Evolutionary conservation across 1,140 invertebrate species (phyloP), one percentile per base, ranked within the genome.

Genomic region (Leptinotarsa undecemlineata): DNA sequence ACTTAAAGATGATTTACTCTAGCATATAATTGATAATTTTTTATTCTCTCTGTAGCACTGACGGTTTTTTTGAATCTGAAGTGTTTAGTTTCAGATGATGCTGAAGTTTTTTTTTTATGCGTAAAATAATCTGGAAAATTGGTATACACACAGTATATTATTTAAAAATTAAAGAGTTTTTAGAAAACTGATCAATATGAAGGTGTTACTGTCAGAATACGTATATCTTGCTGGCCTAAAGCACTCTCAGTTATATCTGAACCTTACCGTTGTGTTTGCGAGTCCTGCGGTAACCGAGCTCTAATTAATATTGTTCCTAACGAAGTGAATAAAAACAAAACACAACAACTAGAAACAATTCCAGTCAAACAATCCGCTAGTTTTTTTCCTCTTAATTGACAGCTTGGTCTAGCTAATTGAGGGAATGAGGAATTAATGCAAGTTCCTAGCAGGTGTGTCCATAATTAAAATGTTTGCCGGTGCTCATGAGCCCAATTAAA

Each of bases 361-460:
- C 33, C 0, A 17, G 21, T 26, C 21, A 67, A 67, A 57, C 15
- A 57, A 57, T 57, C 15, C 51, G 26, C 64, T 23, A 23, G 21
- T 23, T 67, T 33, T 66, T 66, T 67, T 67, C 33, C 64, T 23
- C 14, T 23, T 67, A 67, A 67, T 67, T 67, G 64, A 67, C 64
- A 67, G 64, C 64, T 23, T 6, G 6, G 33, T 23, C 64, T 26
- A n/a, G 26, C 64, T 67, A 67, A 67, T 67, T 67, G 64, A 67
- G 64, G 23, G 21, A 42, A 67, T 33, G 64, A 42, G 21, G 23
- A 67, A 67, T 67, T 67, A 67, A 67, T 67, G 64, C 64, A 42
- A 23, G 61, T 17, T 67, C 3, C 33, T 11, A 17, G 64, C 64
- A 67, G 64, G 64, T 67, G 64, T 23, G 64, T 23, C 64, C 8